Conservation (phyloP, 1,140 invertebrate genomes). For the Zaprionus davidi region DNA sequence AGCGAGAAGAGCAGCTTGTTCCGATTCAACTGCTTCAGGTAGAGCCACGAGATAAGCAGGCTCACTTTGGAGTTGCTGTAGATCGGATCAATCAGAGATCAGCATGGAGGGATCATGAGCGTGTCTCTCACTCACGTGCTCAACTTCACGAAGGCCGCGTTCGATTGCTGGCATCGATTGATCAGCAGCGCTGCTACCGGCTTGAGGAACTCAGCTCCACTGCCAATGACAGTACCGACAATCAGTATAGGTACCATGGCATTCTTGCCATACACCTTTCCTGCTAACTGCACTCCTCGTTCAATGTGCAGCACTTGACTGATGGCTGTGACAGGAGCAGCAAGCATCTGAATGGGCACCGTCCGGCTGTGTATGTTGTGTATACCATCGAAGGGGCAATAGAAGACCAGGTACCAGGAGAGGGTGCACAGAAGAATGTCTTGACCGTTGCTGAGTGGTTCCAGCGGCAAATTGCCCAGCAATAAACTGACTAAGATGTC, state of each 20-base stretch:
- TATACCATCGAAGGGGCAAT: conserved; percentile 57
- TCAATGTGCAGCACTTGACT: conserved; percentile 67
- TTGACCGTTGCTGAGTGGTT: conserved; percentile 52
- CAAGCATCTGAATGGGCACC: conserved; percentile 48
- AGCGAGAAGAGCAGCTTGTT: conserved; percentile 24
- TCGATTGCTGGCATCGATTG: conserved; percentile 56
- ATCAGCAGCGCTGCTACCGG: conserved; percentile 59
- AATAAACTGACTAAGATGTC: conserved; percentile 64
- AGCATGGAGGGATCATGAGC: background rate
- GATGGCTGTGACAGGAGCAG: conserved; percentile 46
- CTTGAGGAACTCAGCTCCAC: conserved; percentile 63
- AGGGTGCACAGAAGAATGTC: conserved; percentile 53
- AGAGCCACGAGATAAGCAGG: conserved; percentile 41
- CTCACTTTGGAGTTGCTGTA: conserved; percentile 65
- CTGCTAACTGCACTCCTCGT: conserved; percentile 44
- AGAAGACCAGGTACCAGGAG: conserved; percentile 66
- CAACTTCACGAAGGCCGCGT: conserved; percentile 52
- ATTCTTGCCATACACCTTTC: conserved; percentile 38
- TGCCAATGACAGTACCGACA: conserved; percentile 64
- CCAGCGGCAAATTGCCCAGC: conserved; percentile 58
- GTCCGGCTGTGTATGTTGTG: conserved; percentile 24
- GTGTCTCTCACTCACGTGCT: conserved; percentile 54
- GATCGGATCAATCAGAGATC: conserved; percentile 1
- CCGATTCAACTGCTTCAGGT: conserved; percentile 33
- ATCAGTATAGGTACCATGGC: conserved; percentile 61